phyloP scores from a whole-genome alignment of 2,888 invertebrate genomes.

The Dastarcus helophoroides region DNA sequence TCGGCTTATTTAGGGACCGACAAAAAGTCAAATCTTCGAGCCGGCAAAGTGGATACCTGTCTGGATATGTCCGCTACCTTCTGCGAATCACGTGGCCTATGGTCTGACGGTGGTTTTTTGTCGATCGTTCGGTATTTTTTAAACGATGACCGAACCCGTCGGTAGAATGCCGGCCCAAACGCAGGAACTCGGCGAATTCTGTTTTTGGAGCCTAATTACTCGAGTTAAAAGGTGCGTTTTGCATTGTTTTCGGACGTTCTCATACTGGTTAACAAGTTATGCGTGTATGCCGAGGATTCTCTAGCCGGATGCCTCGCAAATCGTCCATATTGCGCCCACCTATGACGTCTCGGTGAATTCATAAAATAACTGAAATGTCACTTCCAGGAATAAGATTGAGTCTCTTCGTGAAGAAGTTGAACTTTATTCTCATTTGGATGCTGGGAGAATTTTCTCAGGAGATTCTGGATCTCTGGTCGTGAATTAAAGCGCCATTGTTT shows the following conservation, averaged over 20 bases:
- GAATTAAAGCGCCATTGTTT: too few relatives aligned
- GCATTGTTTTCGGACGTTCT: slow-evolving; percentile 20
- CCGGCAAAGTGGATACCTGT: slow-evolving; percentile 21
- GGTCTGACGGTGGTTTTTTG: slow-evolving; percentile 15
- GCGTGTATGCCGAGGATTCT: slow-evolving; percentile 5
- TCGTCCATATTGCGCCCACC: slow-evolving; percentile 11
- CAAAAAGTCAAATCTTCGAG: slow-evolving; percentile 18
- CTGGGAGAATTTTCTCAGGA: too few relatives aligned
- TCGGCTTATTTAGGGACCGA: slow-evolving; percentile 17
- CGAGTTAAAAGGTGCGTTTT: slow-evolving; percentile 25
- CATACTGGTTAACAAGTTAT: slow-evolving; percentile 1
- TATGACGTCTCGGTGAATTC: slow-evolving; percentile 7
- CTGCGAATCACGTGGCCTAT: slow-evolving; percentile 21
- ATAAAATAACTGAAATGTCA: too few relatives aligned
- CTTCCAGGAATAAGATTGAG: too few relatives aligned
- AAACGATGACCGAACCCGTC: slow-evolving; percentile 11
- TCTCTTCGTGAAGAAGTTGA: too few relatives aligned
- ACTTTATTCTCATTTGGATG: too few relatives aligned
- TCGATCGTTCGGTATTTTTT: slow-evolving; percentile 15
- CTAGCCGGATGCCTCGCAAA: slow-evolving; percentile 16
- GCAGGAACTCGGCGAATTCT: slow-evolving; percentile 28
- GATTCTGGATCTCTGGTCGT: too few relatives aligned
- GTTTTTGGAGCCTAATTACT: slow-evolving; percentile 35
- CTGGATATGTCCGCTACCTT: slow-evolving; percentile 14
- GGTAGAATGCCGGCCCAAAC: slow-evolving; percentile 7